Conservation (phyloP, 2,113 vertebrate species). For the Microcebus jonahi region DNA sequence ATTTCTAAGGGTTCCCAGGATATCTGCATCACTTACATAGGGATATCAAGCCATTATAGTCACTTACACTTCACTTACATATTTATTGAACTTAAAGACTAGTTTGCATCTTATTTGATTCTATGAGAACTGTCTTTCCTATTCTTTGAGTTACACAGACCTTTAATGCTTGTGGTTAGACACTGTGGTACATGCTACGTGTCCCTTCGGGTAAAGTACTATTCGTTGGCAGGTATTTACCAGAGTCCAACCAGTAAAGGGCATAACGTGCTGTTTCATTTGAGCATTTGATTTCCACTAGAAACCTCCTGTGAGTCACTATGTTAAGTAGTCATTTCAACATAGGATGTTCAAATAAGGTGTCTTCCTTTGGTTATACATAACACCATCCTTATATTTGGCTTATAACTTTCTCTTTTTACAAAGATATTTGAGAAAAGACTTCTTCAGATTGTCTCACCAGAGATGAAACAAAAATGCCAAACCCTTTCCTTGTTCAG, state of each 20-base stretch:
- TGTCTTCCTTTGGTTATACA: background rate
- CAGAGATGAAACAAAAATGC: background rate
- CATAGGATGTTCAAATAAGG: background rate
- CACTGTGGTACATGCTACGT: constrained; percentile 72
- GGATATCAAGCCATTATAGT: background rate
- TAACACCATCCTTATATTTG: background rate
- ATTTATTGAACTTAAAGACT: background rate
- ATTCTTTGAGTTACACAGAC: constrained; percentile 40
- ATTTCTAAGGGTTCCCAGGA: background rate
- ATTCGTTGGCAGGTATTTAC: constrained; percentile 64
- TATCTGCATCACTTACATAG: background rate
- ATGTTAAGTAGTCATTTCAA: background rate
- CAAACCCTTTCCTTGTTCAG: background rate
- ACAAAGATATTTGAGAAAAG: background rate
- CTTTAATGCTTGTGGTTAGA: constrained; percentile 44
- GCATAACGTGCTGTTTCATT: constrained; percentile 77
- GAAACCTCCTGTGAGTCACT: constrained; percentile 53
- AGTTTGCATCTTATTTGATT: background rate
- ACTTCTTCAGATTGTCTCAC: background rate
- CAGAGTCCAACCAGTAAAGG: constrained; percentile 84
- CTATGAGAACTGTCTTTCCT: background rate
- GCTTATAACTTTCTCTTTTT: background rate
- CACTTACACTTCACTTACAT: background rate
- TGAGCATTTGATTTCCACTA: constrained; percentile 62
- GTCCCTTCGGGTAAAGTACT: constrained; percentile 84